Evolutionary conservation across 2,888 invertebrate species (phyloP).

Genomic region (Argynnis bischoffii): DNA sequence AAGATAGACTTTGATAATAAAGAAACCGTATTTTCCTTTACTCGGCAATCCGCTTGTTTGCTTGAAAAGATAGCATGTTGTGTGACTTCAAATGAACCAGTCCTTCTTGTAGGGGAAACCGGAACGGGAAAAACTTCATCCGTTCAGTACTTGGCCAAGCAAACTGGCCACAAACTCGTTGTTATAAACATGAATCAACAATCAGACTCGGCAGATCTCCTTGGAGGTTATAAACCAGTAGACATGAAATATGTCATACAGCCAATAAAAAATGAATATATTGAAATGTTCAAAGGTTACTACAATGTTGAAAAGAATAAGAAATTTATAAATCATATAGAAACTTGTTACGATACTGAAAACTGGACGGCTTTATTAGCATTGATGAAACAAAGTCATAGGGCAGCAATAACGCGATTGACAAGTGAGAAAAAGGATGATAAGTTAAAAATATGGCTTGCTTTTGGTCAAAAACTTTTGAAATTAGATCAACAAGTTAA

Average conservation of each 20-base stretch:
- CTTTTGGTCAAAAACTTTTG: slow-evolving; percentile 84
- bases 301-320: slow-evolving; percentile 89
- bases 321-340: slow-evolving; percentile 91
- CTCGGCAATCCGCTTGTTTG: slow-evolving; percentile 89
- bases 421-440: slow-evolving; percentile 56
- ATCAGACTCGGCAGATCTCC: slow-evolving; percentile 96
- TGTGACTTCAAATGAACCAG: slow-evolving; percentile 92
- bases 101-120: slow-evolving; percentile 97
- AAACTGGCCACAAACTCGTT: slow-evolving; percentile 91
- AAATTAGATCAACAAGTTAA: slow-evolving; percentile 89
- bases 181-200: slow-evolving; percentile 99
- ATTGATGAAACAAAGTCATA: slow-evolving; percentile 89
- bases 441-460: slow-evolving; percentile 83
- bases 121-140: slow-evolving; percentile 99
- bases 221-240: slow-evolving; percentile 98
- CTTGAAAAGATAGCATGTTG: slow-evolving; percentile 95
- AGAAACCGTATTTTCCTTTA: slow-evolving; percentile 89
- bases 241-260: slow-evolving; percentile 92
- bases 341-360: slow-evolving; percentile 87
- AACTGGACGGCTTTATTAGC: slow-evolving; percentile 88
- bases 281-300: slow-evolving; percentile 89
- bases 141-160: slow-evolving; percentile 94
- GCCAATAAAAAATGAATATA: slow-evolving; percentile 92
- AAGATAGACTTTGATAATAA: slow-evolving; percentile 64
- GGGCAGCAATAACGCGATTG: slow-evolving; percentile 84